Percentiles rank a stretch among this genome's conserved stretches.
These are phyloP conservation scores for Eristalis intricaria DNA, from an alignment of 2,888 invertebrate genomes.

Conservation along the genomic window DNA sequence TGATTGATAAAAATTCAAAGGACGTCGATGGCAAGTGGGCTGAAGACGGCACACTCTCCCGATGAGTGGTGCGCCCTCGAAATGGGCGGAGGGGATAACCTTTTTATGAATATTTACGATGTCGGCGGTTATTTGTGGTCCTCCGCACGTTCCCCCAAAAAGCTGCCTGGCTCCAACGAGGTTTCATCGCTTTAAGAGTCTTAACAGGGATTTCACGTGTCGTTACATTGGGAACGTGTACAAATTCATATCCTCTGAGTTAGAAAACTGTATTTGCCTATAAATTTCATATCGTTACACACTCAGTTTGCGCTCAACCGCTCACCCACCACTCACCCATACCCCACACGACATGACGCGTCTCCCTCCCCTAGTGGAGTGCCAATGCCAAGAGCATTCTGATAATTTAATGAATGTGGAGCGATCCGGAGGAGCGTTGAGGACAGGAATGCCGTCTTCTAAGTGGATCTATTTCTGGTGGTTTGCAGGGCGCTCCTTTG, in stretches of 20 bases:
- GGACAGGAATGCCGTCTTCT: neutral
- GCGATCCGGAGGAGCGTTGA: neutral
- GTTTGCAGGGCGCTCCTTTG: constrained; percentile 7
- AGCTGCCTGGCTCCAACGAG: neutral
- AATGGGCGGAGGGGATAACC: neutral
- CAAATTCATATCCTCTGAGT: constrained; percentile 1
- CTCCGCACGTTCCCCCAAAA: neutral
- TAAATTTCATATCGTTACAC: constrained; percentile 49
- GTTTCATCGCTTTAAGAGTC: constrained; percentile 29
- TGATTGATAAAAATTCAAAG: constrained; percentile 61
- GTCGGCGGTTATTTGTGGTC: constrained; percentile 24
- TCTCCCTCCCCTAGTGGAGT: neutral
- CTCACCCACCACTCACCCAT: too few species aligned
- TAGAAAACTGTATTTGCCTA: constrained; percentile 31
- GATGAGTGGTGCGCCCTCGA: neutral
- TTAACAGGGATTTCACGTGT: constrained; percentile 38
- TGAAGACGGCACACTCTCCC: neutral
- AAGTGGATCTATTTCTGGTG: constrained; percentile 23
- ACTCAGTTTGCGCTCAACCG: neutral
- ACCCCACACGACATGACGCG: neutral
- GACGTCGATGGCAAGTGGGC: constrained; percentile 1
- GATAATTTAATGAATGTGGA: constrained; percentile 38
- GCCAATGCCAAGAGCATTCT: neutral
- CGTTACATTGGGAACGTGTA: constrained; percentile 22
- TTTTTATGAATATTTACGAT: constrained; percentile 41